A percentile compares a stretch with the other conserved stretches of the same genome.
Evolutionary conservation across 2,888 invertebrate genomes (phyloP).

Genomic region (Caenorhabditis sp.): DNA sequence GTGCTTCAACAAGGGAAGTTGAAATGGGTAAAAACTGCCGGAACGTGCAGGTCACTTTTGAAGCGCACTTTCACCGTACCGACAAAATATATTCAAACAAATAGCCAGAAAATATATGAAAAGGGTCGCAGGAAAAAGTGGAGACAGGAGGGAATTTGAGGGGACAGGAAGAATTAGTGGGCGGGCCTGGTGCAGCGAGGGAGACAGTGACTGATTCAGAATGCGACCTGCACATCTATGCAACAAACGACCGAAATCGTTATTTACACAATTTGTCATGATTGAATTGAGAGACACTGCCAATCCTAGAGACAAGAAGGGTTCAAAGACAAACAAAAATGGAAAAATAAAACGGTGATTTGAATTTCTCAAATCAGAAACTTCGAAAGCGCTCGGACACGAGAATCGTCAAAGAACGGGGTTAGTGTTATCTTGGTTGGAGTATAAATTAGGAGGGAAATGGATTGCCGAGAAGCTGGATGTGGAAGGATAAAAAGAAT

Average conservation of each 20-base stretch:
- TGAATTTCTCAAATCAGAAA: constrained; percentile 23
- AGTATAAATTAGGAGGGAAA: constrained; percentile 38
- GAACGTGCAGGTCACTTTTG: constrained; percentile 11
- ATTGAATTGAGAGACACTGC: constrained; percentile 55
- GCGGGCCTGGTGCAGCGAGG: constrained; percentile 9
- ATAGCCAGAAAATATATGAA: constrained; percentile 24
- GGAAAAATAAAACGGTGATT: neutral
- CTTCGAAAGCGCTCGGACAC: constrained; percentile 59
- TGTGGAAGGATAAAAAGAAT: constrained; percentile 10
- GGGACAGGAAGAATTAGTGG: neutral
- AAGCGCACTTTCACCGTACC: constrained; percentile 17
- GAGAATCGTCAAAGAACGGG: constrained; percentile 52
- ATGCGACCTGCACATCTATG: constrained; percentile 54
- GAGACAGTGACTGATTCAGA: constrained; percentile 41
- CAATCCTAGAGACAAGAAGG: constrained; percentile 28
- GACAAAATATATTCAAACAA: constrained; percentile 38
- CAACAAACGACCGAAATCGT: constrained; percentile 33
- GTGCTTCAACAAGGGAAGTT: constrained; percentile 26
- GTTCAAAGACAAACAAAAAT: constrained; percentile 10
- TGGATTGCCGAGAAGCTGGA: neutral
- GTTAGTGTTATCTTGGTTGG: constrained; percentile 19
- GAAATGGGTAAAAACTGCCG: constrained; percentile 31
- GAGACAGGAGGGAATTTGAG: neutral
- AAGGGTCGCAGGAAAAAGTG: constrained; percentile 19
- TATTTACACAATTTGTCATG: constrained; percentile 53